These are phyloP conservation scores for Paracentrotus lividus DNA, from an alignment of 53 echinoderm and acorn worm species.

Conservation along the genomic window DNA sequence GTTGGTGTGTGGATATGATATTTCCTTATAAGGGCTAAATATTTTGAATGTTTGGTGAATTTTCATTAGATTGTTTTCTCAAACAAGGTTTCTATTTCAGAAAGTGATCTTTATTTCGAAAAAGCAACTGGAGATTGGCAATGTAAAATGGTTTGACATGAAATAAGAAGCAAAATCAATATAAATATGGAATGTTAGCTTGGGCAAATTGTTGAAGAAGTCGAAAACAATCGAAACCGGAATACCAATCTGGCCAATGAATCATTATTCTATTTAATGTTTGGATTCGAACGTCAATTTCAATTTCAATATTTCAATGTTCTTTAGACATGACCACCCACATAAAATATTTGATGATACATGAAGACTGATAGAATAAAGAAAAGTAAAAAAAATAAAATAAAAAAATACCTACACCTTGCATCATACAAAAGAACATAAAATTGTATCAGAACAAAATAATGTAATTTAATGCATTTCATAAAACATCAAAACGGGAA, in stretches of 20 bases:
- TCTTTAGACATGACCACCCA: too few relatives aligned
- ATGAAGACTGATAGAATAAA: too few relatives aligned
- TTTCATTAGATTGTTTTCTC: neutral
- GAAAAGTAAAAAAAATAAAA: too few relatives aligned
- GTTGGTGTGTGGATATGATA: neutral
- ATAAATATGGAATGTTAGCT: neutral
- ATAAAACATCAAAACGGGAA: neutral
- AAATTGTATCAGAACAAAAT: too few relatives aligned
- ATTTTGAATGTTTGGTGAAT: neutral
- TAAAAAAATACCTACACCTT: too few relatives aligned
- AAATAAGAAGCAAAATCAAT: neutral
- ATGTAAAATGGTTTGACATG: neutral
- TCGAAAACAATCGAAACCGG: neutral
- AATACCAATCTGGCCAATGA: neutral
- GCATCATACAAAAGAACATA: too few relatives aligned
- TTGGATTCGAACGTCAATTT: too few relatives aligned
- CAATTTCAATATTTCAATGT: too few relatives aligned
- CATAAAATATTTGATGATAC: too few relatives aligned
- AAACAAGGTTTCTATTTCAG: constrained; percentile 29
- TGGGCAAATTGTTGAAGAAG: neutral
- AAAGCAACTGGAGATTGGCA: neutral
- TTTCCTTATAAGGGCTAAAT: constrained; percentile 24
- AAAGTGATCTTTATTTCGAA: neutral
- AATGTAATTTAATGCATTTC: too few relatives aligned
- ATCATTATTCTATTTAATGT: too few relatives aligned